phyloP scores from a whole-genome alignment of 2,113 vertebrate species.

The Toxotes jaculatrix region DNA sequence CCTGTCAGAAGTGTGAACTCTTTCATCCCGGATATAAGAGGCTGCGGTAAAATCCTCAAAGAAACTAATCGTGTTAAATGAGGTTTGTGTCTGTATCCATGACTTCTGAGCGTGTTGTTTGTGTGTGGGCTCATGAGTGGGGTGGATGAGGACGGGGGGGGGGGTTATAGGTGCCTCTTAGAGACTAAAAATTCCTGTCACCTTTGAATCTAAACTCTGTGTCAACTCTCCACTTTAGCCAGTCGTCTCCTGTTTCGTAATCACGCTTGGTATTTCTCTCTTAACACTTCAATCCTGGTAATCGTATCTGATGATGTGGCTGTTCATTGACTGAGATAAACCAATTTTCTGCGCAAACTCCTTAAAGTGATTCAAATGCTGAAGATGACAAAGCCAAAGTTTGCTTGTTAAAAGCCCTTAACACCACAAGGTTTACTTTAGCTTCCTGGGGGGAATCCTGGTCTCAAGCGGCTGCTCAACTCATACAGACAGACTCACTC shows the following conservation, averaged over 20 bases:
- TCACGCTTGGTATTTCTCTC: constrained; percentile 21
- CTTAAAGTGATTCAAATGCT: constrained; percentile 64
- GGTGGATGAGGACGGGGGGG: neutral
- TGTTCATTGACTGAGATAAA: constrained; percentile 60
- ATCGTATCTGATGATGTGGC: constrained; percentile 63
- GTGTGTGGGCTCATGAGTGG: constrained; percentile 11
- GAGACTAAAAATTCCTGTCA: constrained; percentile 51
- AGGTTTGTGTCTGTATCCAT: constrained; percentile 74
- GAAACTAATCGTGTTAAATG: constrained; percentile 79
- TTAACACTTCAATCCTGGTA: constrained; percentile 51
- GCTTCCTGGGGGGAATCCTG: constrained; percentile 70
- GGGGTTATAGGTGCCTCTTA: constrained; percentile 47
- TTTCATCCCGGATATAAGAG: constrained; percentile 75
- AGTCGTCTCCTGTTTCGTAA: constrained; percentile 33
- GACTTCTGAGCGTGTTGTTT: constrained; percentile 57
- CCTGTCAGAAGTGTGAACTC: constrained; percentile 68
- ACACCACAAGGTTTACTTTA: constrained; percentile 75
- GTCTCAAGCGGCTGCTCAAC: constrained; percentile 59
- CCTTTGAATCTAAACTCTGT: constrained; percentile 49
- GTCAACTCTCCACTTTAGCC: constrained; percentile 40
- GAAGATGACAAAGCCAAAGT: constrained; percentile 68
- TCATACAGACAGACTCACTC: constrained; percentile 32
- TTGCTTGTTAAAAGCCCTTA: constrained; percentile 73
- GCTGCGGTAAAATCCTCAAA: constrained; percentile 79
- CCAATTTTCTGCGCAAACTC: constrained; percentile 60